Evolutionary conservation across 2,113 vertebrate species (phyloP), one percentile per base, ranked within the genome.

Genomic region (Sardina pilchardus): DNA sequence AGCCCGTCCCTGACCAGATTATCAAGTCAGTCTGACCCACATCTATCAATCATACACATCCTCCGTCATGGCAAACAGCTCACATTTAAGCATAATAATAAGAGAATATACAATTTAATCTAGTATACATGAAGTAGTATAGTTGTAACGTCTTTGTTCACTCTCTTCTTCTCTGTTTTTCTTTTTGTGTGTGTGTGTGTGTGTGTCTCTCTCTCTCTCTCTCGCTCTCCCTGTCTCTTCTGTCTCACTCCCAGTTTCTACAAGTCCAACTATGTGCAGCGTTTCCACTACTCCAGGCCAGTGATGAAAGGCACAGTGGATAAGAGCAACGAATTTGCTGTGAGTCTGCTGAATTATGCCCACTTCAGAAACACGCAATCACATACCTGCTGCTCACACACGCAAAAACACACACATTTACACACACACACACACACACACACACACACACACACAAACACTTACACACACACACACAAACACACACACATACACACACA

Each of bases 1-100:
- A 99, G 87, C 97, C 97, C 0, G 97, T 99, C 9, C 98, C 98
- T 14, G 98, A 99, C 92, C 98, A 99, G 95, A 99, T 99, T 75
- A 97, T 99, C 92, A 99, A 99, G 98, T 99, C 91, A 96, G 96
- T 92, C 67, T 63, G 19, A 8, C 16, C n/a, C 1, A n/a, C 9
- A 17, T 59, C 12, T 6, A 81, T 5, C 47, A 36, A 16, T 36
- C 50, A 36, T 34, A 30, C 63, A 71, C 1, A 63, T n/a, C 21
- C 16, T 56, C 14, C 21, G 10, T 8, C 63, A 34, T 24, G 24
- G 19, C 45, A 63, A 26, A 63, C 5, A 63, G n/a, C 9, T 30
- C 16, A 34, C 16, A 34, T 71, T 71, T 30, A 16, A 34, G 16
- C 26, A 34, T 30, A 34, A n/a, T n/a, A n/a, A n/a, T n/a, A n/a